Base-by-base conservation (phyloP, 2,888 invertebrate genomes). In the Polylopha cassiicola region DNA sequence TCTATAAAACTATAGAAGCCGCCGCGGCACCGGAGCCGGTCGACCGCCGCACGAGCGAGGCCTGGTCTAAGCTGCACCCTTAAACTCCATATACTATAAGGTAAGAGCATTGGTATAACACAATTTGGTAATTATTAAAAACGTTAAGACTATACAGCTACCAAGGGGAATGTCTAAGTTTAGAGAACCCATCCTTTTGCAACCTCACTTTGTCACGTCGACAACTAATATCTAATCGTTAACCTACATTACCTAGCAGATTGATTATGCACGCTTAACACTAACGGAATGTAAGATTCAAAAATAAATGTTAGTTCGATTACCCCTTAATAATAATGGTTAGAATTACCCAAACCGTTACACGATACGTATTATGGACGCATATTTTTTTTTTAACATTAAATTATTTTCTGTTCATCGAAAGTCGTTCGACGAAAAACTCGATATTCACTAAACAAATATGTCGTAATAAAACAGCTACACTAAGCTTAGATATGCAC, bases 81-180 rank as follows among this genome's bases (percentile, higher is more conserved):
- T 48, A 48, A 52, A 34, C 43, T 18, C 46, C 43, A 65, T 62
- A 65, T 61, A 68, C 61, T 71, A 73, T 58, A 68, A 64, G 57
- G 64, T 75, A 75, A 76, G 71, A 76, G 73, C 82, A 84, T 82
- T 84, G 84, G 82, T 82, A 82, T 82, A 68, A 72, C 73, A 75
- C 63, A 81, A 81, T 81, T 84, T 82, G 81, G 82, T 81, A 79
- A 80, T 68, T 49, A 48, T 62, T 53, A 66, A 75, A 77, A 71
- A 74, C 69, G 65, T 77, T 80, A 73, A 57, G 65, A 48, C 72
- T 79, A 78, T 61, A 71, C 70, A 79, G 73, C 80, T 81, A 81
- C 73, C 73, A 59, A 65, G 62, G 70, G 72, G 70, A 74, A 72
- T 73, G 71, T 73, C 53, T 11, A 30, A 36, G 41, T 36, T 36